phyloP scores from a whole-genome alignment of 2,797 vertebrate species.

The Silurus aristotelis region DNA sequence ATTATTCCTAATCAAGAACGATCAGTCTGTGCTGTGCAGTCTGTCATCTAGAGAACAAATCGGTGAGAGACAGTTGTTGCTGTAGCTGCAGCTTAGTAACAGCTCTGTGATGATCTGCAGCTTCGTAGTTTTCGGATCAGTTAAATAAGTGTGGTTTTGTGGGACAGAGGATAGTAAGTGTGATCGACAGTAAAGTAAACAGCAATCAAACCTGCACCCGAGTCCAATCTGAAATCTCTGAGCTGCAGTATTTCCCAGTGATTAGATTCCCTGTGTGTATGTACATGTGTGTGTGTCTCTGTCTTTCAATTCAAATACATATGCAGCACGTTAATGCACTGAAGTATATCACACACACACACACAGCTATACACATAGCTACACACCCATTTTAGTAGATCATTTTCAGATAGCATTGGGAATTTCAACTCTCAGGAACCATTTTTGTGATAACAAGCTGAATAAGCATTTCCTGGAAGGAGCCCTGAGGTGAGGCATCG shows the following conservation, averaged over 20 bases:
- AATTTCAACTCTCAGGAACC: neutral
- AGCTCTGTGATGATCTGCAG: neutral
- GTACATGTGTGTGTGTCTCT: neutral
- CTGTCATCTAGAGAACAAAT: neutral
- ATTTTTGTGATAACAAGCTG: constrained; percentile 45
- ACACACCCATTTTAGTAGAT: neutral
- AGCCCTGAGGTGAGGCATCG: constrained; percentile 50
- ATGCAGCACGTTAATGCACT: neutral
- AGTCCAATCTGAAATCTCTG: constrained; percentile 10
- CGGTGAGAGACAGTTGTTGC: neutral
- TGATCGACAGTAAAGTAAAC: constrained; percentile 12
- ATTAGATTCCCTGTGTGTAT: neutral
- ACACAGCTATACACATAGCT: neutral
- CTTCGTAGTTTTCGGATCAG: neutral
- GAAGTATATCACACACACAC: neutral
- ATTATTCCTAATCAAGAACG: neutral
- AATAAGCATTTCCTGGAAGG: constrained; percentile 46
- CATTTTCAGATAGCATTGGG: neutral
- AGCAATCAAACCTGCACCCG: neutral
- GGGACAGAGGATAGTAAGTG: neutral
- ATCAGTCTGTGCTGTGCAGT: neutral
- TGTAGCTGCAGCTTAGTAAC: neutral
- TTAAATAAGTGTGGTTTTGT: constrained; percentile 4
- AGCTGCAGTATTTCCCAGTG: neutral
- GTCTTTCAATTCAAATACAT: neutral